Base-by-base conservation (phyloP, 2,113 vertebrate genomes). In the Calyptomena viridis region DNA sequence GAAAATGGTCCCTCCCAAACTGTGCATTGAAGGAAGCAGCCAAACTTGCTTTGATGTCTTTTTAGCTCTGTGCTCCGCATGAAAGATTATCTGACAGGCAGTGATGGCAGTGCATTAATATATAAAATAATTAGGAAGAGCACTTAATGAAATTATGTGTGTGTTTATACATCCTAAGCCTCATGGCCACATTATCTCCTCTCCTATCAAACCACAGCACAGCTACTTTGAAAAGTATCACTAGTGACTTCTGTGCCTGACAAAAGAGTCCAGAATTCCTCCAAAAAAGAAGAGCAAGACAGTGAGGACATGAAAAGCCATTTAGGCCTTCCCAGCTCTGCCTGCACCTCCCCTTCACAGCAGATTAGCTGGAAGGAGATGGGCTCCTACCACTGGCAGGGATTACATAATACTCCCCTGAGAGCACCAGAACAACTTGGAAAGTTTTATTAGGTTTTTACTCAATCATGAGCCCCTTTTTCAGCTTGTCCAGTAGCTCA, bases 111-210 rank as follows among this genome's bases (percentile, higher is more conserved):
- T 35, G n/a, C 79, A 96, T 96, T 93, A 96, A 95, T 94, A 96
- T 60, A 92, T 95, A 96, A 97, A 96, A 97, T 84, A 95, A 96
- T 96, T 90, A 95, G 93, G n/a, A 93, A 93, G 88, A 87, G 80
- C 95, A 97, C 93, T 96, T 92, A 93, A 92, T 90, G 94, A 88
- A 92, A 68, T 84, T 84, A 55, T 5, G 14, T 20, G 37, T 72
- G 72, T 93, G 37, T 95, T 96, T 86, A 59, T 83, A 84, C 63
- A 94, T 63, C 68, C 80, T 81, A 75, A 68, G 40, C 68, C 37
- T 80, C 44, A 5, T 12, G 63, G 69, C 39, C 87, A 72, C 49
- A 52, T 89, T 78, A 77, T 35, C 82, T 95, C 52, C 44, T 68
- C 60, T 68, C 77, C 86, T 75, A 58, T 84, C 56, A 88, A 84